Conservation (phyloP, 1,140 invertebrate species). For the Zaprionus taronus region DNA sequence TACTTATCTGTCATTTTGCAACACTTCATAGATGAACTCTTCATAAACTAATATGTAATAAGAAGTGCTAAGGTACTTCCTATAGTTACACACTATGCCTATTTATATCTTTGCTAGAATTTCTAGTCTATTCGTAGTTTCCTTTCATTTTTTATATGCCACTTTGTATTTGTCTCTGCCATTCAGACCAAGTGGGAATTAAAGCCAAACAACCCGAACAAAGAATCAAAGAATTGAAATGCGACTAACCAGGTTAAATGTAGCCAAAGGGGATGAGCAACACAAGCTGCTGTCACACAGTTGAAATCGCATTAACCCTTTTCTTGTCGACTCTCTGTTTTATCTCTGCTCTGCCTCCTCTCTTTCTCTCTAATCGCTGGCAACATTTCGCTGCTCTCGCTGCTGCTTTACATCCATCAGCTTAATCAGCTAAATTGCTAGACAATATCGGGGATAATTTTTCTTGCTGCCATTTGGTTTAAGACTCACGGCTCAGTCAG, state of each 20-base stretch:
- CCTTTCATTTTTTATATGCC: neutral
- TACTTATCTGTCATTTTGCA: no score
- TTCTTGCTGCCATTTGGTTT: constrained; percentile 78
- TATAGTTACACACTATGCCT: no score
- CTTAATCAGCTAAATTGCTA: constrained; percentile 83
- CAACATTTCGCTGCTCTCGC: constrained; percentile 55
- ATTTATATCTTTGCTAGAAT: no score
- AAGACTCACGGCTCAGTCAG: constrained; percentile 33
- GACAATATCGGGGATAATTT: constrained; percentile 83
- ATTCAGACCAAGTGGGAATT: constrained; percentile 4
- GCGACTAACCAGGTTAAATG: constrained; percentile 12
- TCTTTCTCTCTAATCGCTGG: constrained; percentile 56
- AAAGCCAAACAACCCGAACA: neutral
- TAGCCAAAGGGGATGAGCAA: constrained; percentile 22
- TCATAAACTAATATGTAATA: no score
- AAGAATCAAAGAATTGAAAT: neutral
- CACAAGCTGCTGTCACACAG: constrained; percentile 65
- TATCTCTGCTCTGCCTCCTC: constrained; percentile 16
- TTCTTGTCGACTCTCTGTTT: constrained; percentile 61
- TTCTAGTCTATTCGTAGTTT: no score
- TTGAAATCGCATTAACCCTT: constrained; percentile 81
- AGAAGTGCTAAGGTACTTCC: no score
- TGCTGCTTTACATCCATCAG: constrained; percentile 80
- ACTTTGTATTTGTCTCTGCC: neutral
- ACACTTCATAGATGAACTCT: no score